Evolutionary conservation across 2,113 vertebrate genomes (phyloP), one percentile per base, ranked within the genome.

Genomic region (Nibea coibor): DNA sequence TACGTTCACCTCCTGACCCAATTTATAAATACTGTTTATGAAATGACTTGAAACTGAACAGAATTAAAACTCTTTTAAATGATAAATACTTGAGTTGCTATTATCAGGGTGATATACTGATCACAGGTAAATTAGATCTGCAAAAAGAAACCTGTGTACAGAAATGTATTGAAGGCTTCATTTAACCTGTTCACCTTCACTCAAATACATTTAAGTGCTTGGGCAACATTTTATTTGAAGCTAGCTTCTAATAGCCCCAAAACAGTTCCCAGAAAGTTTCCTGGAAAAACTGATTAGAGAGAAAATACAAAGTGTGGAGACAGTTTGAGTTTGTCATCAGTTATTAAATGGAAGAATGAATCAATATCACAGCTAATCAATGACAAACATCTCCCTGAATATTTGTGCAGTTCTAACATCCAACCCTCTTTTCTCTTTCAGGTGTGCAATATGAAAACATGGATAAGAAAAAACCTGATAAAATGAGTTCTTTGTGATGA

Each of bases 371-470:
- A 22, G 11, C 20, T 63, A 9, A 20, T 61, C 56, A 59, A 35
- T 9, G 19, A 5, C 28, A 35, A 1, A 22, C 9, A 17, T n/a
- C 3, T 66, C 7, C 50, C 39, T 58, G 14, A 22, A 53, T n/a
- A 56, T 35, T 7, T 26, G 4, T n/a, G 4, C 28, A 43, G 10
- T 3, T 76, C 47, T 86, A 19, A 80, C 48, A 2, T 66, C 5
- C 57, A 0, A 72, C 1, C 10, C 22, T 56, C 42, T 53, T 47
- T 35, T 80, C 31, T 76, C 47, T 48, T 81, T 5, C 24, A 94
- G 94, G 39, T 59, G 78, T 59, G 22, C 53, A 75, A 10, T 92
- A 87, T 54, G 1, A 58, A 54, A 77, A 78, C 45, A 71, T 89
- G 0, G 57, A 86, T 10, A 26, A 80, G 0, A 1, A 16, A 4